These are phyloP conservation scores for Oceanites oceanicus DNA, from an alignment of 2,113 vertebrate species.

Conservation along the genomic window DNA sequence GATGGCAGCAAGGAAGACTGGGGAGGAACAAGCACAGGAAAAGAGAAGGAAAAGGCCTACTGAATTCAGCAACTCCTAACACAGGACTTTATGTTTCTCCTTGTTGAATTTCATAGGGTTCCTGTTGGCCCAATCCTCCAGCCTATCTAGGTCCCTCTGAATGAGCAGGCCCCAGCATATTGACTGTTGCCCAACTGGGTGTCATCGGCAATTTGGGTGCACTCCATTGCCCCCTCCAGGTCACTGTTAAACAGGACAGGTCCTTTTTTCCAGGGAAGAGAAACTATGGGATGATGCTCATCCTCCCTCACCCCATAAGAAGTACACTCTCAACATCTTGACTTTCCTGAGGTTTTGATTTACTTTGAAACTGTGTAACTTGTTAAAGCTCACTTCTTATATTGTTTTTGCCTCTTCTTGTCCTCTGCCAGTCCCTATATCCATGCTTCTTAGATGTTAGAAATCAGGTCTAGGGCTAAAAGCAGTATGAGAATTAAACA, in stretches of 20 bases:
- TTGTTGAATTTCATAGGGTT: not conserved
- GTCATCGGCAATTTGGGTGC: not conserved
- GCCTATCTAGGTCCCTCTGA: too few species aligned
- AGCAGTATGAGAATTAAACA: not conserved
- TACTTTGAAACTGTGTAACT: not conserved
- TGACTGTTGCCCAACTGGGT: not conserved
- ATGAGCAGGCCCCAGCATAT: not conserved
- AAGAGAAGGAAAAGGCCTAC: not conserved
- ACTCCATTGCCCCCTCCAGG: not conserved
- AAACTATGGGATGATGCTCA: not conserved
- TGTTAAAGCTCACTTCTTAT: not conserved
- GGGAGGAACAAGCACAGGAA: not conserved
- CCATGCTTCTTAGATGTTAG: not conserved
- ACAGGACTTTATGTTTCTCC: not conserved
- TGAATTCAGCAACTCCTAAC: not conserved
- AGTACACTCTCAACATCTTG: not conserved
- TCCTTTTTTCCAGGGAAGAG: not conserved
- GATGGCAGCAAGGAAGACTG: not conserved
- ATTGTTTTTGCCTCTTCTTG: not conserved
- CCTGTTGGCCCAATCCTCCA: not conserved
- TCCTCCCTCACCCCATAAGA: not conserved
- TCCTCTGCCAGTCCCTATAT: not conserved
- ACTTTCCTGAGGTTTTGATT: not conserved
- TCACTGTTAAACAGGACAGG: not conserved
- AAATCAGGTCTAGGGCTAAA: not conserved